Percentiles rank a stretch among this genome's conserved stretches.
Conservation (phyloP, 1,140 invertebrate species). For the Halyomorpha halys region DNA sequence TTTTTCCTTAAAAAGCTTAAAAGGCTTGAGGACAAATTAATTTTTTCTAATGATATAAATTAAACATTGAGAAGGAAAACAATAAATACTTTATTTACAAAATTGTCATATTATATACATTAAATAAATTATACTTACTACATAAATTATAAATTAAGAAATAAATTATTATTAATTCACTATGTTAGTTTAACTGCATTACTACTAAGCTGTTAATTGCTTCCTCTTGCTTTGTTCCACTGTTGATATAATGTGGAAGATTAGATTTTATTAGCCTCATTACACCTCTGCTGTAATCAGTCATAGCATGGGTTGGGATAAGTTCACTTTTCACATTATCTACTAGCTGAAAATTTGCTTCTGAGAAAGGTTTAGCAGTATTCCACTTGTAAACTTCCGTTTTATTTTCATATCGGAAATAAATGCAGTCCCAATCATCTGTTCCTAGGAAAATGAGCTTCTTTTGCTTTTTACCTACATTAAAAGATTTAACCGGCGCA, state of each 20-base stretch:
- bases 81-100: too few species aligned
- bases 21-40: too few species aligned
- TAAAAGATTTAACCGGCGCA: constrained; percentile 41
- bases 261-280: constrained; percentile 19
- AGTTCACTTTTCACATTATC: constrained; percentile 9
- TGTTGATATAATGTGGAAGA: constrained; percentile 12
- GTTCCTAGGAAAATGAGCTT: constrained; percentile 48
- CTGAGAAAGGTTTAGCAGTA: not conserved
- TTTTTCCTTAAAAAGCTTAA: too few species aligned
- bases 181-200: not conserved
- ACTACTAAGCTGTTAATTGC: not conserved
- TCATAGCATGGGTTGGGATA: constrained; percentile 15
- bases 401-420: constrained; percentile 16
- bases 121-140: too few species aligned
- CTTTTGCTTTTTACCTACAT: constrained; percentile 44
- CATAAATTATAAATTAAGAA: too few species aligned
- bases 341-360: constrained; percentile 16
- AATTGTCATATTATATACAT: too few species aligned
- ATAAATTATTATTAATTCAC: too few species aligned
- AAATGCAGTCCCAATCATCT: constrained; percentile 36
- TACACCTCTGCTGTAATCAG: constrained; percentile 17
- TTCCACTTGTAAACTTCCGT: constrained; percentile 24
- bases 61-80: too few species aligned
- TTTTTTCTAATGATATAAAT: too few species aligned
- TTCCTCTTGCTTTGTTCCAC: not conserved